Evolutionary conservation across 2,113 vertebrate genomes (phyloP).

Genomic region (Cyphomyrus plagiostoma): DNA sequence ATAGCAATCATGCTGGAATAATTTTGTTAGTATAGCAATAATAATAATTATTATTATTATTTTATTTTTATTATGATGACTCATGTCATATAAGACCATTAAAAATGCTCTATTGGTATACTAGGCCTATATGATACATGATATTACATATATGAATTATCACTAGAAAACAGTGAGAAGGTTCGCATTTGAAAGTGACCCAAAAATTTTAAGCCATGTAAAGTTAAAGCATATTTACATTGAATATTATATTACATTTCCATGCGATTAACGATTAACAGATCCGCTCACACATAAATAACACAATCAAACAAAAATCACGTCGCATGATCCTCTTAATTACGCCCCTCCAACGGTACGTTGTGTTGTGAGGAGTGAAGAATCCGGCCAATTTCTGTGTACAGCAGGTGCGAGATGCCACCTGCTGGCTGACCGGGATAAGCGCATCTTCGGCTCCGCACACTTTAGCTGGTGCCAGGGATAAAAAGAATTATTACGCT

Average conservation of each 20-base stretch:
- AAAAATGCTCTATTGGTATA: background rate
- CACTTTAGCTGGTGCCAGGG: background rate
- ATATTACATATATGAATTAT: background rate
- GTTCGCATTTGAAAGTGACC: background rate
- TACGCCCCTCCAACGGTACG: background rate
- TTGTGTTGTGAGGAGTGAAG: background rate
- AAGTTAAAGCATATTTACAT: background rate
- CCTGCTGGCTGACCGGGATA: slow-evolving; percentile 46
- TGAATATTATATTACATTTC: background rate
- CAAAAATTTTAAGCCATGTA: background rate
- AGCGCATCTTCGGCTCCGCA: background rate
- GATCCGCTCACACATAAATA: background rate
- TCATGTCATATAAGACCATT: background rate
- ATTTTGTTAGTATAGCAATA: too few relatives aligned
- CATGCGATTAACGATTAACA: background rate
- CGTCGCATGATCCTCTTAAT: background rate
- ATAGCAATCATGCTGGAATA: background rate
- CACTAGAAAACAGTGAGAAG: background rate
- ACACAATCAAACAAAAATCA: background rate
- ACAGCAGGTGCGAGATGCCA: slow-evolving; percentile 56
- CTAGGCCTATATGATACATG: background rate
- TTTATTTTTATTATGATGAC: too few relatives aligned
- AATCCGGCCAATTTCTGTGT: slow-evolving; percentile 18
- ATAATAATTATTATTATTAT: background rate
- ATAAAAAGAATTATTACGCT: background rate